Conservation (phyloP, 2,113 vertebrate species). For the Erpornis zantholeuca region DNA sequence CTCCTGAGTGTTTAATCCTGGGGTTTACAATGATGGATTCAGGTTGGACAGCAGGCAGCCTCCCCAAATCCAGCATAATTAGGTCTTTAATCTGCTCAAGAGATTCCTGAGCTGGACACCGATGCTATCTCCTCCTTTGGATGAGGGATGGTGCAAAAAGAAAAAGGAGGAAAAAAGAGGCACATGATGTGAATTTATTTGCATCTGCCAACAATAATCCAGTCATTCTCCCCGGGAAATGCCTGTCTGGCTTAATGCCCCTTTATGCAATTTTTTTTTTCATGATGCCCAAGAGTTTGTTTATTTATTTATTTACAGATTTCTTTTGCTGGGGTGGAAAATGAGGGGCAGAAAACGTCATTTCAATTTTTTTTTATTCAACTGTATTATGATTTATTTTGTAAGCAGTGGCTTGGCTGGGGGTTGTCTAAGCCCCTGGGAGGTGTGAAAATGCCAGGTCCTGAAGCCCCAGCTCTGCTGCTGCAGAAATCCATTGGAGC, state of each 20-base stretch:
- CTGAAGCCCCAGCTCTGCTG: not conserved
- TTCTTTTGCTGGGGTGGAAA: not conserved
- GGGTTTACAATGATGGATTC: not conserved
- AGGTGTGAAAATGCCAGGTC: not conserved
- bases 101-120: not conserved
- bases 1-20: not conserved
- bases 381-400: not conserved
- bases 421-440: not conserved
- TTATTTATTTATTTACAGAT: not conserved
- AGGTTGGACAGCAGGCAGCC: not conserved
- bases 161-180: not conserved
- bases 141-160: not conserved
- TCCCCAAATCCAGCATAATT: not conserved
- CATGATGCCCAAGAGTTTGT: not conserved
- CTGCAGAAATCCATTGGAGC: not conserved
- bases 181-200: conserved; percentile 45
- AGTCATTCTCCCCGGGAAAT: not conserved
- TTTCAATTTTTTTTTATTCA: not conserved
- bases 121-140: not conserved
- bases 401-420: not conserved
- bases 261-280: not conserved
- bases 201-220: conserved; percentile 17
- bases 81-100: not conserved
- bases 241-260: not conserved
- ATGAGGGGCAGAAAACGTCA: not conserved